Evolutionary conservation across 2,113 vertebrate species (phyloP), one percentile per base, ranked within the genome.

Genomic region (Gnathonemus longibarbis): DNA sequence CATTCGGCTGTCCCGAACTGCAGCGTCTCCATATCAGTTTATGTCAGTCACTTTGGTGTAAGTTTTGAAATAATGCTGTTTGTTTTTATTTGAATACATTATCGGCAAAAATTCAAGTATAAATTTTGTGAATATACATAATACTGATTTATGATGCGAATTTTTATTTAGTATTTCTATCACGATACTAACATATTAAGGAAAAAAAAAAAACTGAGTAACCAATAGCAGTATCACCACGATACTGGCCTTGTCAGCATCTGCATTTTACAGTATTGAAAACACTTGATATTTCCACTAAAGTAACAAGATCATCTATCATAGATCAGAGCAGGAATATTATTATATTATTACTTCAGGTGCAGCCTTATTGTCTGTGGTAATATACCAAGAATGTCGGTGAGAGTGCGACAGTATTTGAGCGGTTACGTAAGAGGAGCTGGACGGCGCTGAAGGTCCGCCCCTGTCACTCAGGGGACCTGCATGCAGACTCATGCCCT

Each of bases 401-500:
- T 88, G 49, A 56, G 11, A 70, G 53, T 48, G 86, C 58, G 70
- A 88, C 66, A 84, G 45, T 56, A 88, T 88, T 24, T n/a, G 49
- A 90, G 49, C 93, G 92, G 92, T 93, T 94, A 94, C 91, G 92
- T 94, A 93, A 94, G 92, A 92, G 91, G 56, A 8, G 88, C 19
- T 84, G 93, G 92, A 93, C 89, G 0, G 91, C 90, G 93, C 92
- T 91, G 93, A 52, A 93, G 92, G 94, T 94, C 92, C 92, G 92
- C 91, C 93, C 92, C 94, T 94, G 94, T 95, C 94, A 94, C 93
- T 94, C 88, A 50, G 89, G 77, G 88, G 84, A 90, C 93, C 91
- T 93, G 93, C 93, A 93, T 92, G 89, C 93, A 93, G 95, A 93
- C 94, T 93, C 90, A 93, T 93, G 93, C 93, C 92, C 93, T 92